phyloP scores from a whole-genome alignment of 1,140 invertebrate species.

The Penaeus indicus region DNA sequence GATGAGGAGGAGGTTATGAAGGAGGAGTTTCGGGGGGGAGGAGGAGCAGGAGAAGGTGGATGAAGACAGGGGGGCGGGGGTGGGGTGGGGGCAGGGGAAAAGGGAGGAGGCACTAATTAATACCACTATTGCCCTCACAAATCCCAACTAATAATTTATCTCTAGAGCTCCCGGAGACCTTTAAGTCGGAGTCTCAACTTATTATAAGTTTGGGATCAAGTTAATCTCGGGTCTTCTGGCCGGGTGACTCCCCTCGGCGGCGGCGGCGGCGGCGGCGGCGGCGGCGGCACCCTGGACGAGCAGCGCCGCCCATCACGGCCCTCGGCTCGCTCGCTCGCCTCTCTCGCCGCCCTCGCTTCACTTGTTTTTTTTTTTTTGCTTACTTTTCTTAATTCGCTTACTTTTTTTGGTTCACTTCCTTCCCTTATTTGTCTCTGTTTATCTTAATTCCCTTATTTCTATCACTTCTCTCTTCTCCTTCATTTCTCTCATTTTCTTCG shows the following conservation, averaged over 20 bases:
- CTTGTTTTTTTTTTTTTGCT: too few relatives aligned
- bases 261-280: neutral
- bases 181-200: conserved; percentile 49
- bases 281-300: too few relatives aligned
- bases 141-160: conserved; percentile 54
- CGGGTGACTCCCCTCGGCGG: neutral
- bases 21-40: neutral
- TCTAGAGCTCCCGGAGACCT: conserved; percentile 1
- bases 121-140: conserved; percentile 48
- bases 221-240: conserved; percentile 43
- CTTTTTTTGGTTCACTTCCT: too few relatives aligned
- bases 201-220: conserved; percentile 50
- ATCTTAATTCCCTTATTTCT: too few relatives aligned
- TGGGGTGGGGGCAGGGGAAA: neutral
- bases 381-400: too few relatives aligned
- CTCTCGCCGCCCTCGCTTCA: too few relatives aligned
- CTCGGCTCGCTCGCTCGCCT: too few relatives aligned
- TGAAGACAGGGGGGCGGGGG: neutral
- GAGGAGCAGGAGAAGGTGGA: neutral
- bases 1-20: neutral
- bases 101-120: conserved; percentile 41
- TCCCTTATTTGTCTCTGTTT: too few relatives aligned
- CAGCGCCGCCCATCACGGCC: too few relatives aligned
- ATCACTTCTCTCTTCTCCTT: too few relatives aligned
- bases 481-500: too few relatives aligned